A percentile compares a stretch with the other conserved stretches of the same genome.
Evolutionary conservation across 1,140 invertebrate genomes (phyloP).

Genomic region (Paraescarpia echinospica): DNA sequence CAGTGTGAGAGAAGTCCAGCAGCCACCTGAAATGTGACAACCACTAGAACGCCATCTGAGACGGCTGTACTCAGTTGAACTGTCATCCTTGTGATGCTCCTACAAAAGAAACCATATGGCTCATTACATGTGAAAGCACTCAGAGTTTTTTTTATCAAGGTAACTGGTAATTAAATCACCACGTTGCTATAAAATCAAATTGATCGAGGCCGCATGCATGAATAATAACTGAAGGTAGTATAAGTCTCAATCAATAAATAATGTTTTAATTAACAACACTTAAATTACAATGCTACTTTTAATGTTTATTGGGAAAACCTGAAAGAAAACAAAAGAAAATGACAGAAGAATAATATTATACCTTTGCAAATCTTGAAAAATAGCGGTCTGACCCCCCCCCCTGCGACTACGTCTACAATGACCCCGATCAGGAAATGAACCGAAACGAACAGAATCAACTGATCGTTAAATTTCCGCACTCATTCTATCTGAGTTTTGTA

Average conservation of each 20-base stretch:
- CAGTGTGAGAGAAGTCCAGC: constrained; percentile 23
- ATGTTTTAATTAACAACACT: neutral
- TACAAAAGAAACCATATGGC: neutral
- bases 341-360: neutral
- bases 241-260: neutral
- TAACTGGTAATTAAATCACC: neutral
- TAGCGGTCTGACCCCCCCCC: neutral
- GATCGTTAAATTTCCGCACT: no score
- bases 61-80: constrained; percentile 38
- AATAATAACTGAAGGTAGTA: neutral
- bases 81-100: neutral
- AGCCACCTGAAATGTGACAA: constrained; percentile 34
- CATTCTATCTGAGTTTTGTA: no score
- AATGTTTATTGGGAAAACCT: no score
- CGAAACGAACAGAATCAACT: no score
- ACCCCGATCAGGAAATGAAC: neutral
- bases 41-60: constrained; percentile 38
- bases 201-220: neutral
- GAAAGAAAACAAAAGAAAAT: no score
- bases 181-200: no score
- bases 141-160: neutral
- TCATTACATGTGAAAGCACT: neutral
- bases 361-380: neutral
- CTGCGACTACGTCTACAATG: neutral
- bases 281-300: no score